Base-by-base conservation (phyloP, 2,888 invertebrate species). In the Allacma fusca region DNA sequence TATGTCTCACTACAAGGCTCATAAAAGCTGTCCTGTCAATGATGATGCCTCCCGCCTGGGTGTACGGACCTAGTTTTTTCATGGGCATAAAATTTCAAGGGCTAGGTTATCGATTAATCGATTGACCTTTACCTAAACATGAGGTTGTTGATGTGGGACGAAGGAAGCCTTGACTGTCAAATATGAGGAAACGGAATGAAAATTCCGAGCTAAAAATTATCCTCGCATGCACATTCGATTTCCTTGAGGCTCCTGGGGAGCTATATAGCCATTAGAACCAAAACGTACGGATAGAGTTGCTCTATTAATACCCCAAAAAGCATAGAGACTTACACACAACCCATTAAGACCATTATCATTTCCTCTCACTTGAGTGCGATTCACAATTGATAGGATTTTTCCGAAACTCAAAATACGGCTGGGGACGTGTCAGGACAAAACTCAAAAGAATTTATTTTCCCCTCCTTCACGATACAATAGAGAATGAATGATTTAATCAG, bases 81-180 rank as follows among this genome's bases (percentile, higher is more conserved):
- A 29, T 57, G 28, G n/a, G 28, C 2, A 28, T 73, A 34, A 73
- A 62, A 29, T 73, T 73, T 73, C 73, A 73, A 73, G 73, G 73
- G 73, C 73, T 73, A 64, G 73, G 72, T n/a, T 73, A 73, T 73
- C 23, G 73, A 73, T 73, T 62, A 73, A 73, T 73, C 73, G 73
- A 73, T 73, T 73, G 73, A 73, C 73, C 73, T 73, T 73, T 57
- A 62, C 73, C 73, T 73, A 73, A 34, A 44, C 71, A 28, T 68
- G 21, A 68, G 21, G 13, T 40, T 68, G 2, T n/a, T 50, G n/a
- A 50, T 50, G 19, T 50, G 9, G 5, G 7, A 62, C 16, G 26
- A 24, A 9, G 62, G 62, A 26, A 62, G n/a, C 62, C 62, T 24
- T 62, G 62, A 62, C 24, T 23, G 62, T 62, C 62, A 24, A 12